phyloP scores from a whole-genome alignment of 2,113 vertebrate genomes.

The Pelmatolapia mariae region DNA sequence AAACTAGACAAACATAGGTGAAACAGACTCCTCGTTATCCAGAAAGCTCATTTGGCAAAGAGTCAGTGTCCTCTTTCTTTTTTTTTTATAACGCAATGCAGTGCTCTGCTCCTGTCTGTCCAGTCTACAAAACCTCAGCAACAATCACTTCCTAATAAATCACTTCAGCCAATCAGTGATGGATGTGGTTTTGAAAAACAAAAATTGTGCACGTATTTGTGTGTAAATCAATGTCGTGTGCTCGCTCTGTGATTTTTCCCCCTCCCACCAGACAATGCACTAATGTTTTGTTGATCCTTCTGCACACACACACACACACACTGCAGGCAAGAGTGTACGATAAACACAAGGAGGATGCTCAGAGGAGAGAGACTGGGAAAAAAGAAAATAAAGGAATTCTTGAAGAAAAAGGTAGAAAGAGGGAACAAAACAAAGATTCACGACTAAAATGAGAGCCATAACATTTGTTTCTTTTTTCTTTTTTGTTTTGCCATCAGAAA shows the following conservation, averaged over 20 bases:
- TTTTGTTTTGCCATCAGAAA: slow-evolving; percentile 8
- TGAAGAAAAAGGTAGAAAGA: neutral
- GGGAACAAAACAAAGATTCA: neutral
- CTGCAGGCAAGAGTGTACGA: neutral
- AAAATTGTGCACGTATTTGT: neutral
- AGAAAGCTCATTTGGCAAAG: slow-evolving; percentile 39
- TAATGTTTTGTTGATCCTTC: slow-evolving; percentile 30
- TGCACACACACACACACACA: neutral
- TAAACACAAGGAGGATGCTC: neutral
- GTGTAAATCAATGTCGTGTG: slow-evolving; percentile 34
- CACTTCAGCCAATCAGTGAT: slow-evolving; percentile 35
- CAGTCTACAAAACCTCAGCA: neutral
- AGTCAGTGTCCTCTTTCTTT: neutral
- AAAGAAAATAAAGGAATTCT: neutral
- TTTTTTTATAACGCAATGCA: slow-evolving; percentile 1
- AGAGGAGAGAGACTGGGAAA: neutral
- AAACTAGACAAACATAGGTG: neutral
- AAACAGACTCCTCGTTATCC: neutral
- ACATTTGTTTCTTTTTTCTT: neutral
- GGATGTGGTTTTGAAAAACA: slow-evolving; percentile 12
- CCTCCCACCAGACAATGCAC: neutral
- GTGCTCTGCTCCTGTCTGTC: slow-evolving; percentile 1
- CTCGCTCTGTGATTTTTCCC: neutral
- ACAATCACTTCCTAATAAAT: slow-evolving; percentile 26
- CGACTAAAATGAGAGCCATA: neutral